These are phyloP conservation scores for Passer domesticus DNA, from an alignment of 2,113 vertebrate species.

Conservation along the genomic window DNA sequence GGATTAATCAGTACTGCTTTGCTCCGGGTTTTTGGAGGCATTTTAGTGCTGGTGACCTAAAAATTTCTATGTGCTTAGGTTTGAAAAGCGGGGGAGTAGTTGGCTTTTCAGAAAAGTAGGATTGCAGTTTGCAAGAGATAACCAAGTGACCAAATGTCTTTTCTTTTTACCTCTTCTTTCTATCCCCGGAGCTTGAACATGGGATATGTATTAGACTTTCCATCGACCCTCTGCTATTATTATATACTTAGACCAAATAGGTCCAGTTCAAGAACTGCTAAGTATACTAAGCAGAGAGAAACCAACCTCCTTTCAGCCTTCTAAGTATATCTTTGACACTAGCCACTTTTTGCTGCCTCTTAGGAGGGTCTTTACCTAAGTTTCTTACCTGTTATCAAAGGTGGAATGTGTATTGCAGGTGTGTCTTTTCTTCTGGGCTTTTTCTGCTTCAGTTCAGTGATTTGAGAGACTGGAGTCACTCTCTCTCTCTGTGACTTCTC, in stretches of 20 bases:
- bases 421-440: conserved; percentile 93
- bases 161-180: not conserved
- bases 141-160: not conserved
- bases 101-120: not conserved
- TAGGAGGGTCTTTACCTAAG: not conserved
- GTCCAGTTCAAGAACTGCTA: not conserved
- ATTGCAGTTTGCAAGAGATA: not conserved
- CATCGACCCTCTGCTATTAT: not conserved
- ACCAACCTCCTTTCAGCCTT: not conserved
- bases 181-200: not conserved
- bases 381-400: conserved; percentile 83
- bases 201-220: not conserved
- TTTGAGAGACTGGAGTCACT: conserved; percentile 54
- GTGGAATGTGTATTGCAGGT: conserved; percentile 82
- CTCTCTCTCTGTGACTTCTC: conserved; percentile 67
- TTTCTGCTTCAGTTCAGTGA: conserved; percentile 75
- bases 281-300: not conserved
- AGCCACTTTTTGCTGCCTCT: not conserved
- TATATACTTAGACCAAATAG: not conserved
- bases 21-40: not conserved
- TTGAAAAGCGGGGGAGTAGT: not conserved
- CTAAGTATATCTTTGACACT: not conserved
- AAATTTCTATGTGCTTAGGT: not conserved
- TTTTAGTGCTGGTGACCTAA: not conserved
- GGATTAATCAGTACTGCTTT: not conserved